These are phyloP conservation scores for Panulirus ornatus DNA, from an alignment of 1,140 invertebrate genomes.

Conservation along the genomic window DNA sequence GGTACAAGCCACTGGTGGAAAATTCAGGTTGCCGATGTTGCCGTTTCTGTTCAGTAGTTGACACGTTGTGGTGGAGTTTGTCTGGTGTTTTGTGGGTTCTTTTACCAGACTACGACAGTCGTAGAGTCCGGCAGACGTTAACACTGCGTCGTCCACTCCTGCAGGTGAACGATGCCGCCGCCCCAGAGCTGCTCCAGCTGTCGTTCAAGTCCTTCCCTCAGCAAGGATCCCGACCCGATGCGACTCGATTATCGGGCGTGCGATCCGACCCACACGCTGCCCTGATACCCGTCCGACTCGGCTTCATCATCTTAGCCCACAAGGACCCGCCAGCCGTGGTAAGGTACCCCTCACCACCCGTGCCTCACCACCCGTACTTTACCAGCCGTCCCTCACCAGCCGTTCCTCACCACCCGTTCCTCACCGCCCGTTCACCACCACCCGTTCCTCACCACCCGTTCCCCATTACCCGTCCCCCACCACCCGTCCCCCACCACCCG, in stretches of 20 bases:
- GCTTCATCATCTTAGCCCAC: slow-evolving; percentile 64
- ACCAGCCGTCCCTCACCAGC: background rate
- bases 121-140: too few species aligned
- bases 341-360: background rate
- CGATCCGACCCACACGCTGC: background rate
- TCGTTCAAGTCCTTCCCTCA: slow-evolving; percentile 17
- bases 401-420: background rate
- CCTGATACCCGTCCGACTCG: slow-evolving; percentile 41
- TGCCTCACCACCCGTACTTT: background rate
- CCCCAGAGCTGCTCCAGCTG: slow-evolving; percentile 14
- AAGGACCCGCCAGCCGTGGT: slow-evolving; percentile 67
- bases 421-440: background rate
- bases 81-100: too few species aligned
- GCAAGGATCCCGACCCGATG: slow-evolving; percentile 6
- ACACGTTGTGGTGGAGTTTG: too few species aligned
- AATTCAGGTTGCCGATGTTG: too few species aligned
- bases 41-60: too few species aligned
- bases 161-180: slow-evolving; percentile 14
- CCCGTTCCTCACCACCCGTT: background rate
- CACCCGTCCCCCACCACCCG: too few species aligned
- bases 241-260: background rate
- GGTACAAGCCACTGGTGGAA: too few species aligned
- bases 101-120: too few species aligned
- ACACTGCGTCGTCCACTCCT: too few species aligned
- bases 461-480: too few species aligned